Evolutionary conservation across 2,797 vertebrate genomes (phyloP).

Genomic region (Schizopygopsis pylzovi): DNA sequence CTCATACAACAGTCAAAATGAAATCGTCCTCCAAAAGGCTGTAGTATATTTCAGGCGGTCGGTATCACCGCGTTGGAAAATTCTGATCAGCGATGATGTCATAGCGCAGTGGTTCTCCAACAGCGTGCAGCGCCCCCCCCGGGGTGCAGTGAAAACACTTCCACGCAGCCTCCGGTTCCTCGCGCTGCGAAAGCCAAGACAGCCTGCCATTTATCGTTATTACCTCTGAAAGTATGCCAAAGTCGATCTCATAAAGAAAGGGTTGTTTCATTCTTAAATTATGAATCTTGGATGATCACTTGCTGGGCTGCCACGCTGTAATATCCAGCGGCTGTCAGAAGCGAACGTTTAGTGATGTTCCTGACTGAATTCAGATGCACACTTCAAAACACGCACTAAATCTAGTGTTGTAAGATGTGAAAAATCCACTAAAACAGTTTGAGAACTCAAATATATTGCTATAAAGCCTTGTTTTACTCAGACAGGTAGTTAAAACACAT

Average conservation of each 20-base stretch:
- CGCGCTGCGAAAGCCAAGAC: not conserved
- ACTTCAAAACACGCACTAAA: not conserved
- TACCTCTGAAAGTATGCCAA: slow-evolving; percentile 33
- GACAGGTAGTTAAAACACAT: not conserved
- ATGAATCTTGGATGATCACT: slow-evolving; percentile 28
- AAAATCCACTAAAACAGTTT: not conserved
- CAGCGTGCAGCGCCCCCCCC: not conserved
- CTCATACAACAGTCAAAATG: not conserved
- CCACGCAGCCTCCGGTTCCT: not conserved
- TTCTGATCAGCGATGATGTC: slow-evolving; percentile 20
- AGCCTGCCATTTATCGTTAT: slow-evolving; percentile 37
- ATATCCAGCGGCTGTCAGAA: not conserved
- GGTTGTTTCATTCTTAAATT: slow-evolving; percentile 11
- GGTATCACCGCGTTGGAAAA: not conserved
- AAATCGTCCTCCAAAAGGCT: slow-evolving; percentile 2
- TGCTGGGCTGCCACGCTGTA: slow-evolving; percentile 9
- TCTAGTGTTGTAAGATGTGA: not conserved
- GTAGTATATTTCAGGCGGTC: not conserved
- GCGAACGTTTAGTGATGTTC: not conserved
- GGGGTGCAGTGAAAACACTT: slow-evolving; percentile 24
- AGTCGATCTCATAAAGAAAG: slow-evolving; percentile 29
- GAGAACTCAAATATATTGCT: not conserved
- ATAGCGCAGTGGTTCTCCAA: slow-evolving; percentile 10
- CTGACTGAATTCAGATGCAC: not conserved
- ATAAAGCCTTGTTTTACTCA: too few species aligned